Base-by-base conservation (phyloP, 2,113 vertebrate genomes). In the Scopus umbretta region DNA sequence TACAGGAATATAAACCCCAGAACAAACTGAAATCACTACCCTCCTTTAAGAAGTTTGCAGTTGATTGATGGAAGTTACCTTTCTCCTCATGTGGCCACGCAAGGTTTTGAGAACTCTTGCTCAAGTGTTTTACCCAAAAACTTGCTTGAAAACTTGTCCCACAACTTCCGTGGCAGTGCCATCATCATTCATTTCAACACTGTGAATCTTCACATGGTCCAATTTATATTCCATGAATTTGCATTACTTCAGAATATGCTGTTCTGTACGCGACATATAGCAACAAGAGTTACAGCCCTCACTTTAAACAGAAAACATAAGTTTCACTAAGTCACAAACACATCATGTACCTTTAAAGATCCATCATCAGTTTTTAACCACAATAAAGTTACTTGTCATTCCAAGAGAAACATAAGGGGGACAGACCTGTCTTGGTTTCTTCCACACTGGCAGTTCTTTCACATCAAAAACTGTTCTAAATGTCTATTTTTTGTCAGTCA, bases 41-140 rank as follows among this genome's bases (percentile, higher is more conserved):
- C 6, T 59, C 22, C 61, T 76, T 67, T 34, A 70, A 72, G 25
- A 63, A 73, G 52, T 25, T 13, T 74, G 53, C 36, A 49, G 34
- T 5, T 70, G 45, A 47, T 2, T 12, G 25, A 59, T 8, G 4
- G 17, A 83, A 61, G 36, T 68, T 43, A 78, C 20, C 14, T 25
- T 83, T 47, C 40, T 76, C 67, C 13, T 86, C 53, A 26, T 1
- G 3, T 12, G 5, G 47, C 10, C 27, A 27, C 0, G 0, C 16
- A 73, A 68, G 18, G 5, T 49, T 58, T 58, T 61, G 12, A 90
- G 25, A 91, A 86, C 12, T 10, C 30, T 21, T 16, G 7, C 16
- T 74, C 13, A 47, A 36, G 3, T 29, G 55, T 61, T 86, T 83
- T 25, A 76, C 42, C 53, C 20, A 19, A 88, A 67, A 4, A 38